Evolutionary conservation across 2,797 vertebrate genomes (phyloP).

Genomic region (Sparidentex hasta): DNA sequence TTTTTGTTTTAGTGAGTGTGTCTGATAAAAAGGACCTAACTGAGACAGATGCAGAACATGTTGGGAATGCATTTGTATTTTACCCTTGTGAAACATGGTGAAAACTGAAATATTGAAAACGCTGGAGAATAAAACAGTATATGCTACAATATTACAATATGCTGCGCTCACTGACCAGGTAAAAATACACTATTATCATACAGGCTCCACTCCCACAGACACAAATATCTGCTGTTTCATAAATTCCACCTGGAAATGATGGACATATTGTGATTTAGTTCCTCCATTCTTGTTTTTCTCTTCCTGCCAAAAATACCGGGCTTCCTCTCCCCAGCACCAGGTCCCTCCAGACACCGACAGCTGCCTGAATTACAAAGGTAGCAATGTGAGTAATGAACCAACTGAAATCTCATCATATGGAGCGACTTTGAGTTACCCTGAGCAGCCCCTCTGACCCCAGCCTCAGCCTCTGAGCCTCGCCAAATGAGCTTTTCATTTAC

Average conservation of each 20-base stretch:
- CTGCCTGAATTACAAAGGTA: slow-evolving; percentile 66
- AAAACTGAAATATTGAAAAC: slow-evolving; percentile 28
- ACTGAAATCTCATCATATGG: slow-evolving; percentile 74
- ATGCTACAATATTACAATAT: not conserved
- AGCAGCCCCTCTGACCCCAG: slow-evolving; percentile 59
- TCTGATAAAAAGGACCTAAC: not conserved
- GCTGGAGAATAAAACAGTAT: slow-evolving; percentile 31
- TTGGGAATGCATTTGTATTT: not conserved
- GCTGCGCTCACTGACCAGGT: slow-evolving; percentile 13
- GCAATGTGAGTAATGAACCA: slow-evolving; percentile 69
- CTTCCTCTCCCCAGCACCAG: slow-evolving; percentile 14
- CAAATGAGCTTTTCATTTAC: slow-evolving; percentile 81
- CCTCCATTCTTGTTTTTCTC: slow-evolving; percentile 31
- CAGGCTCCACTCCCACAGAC: slow-evolving; percentile 8
- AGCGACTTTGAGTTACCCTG: slow-evolving; percentile 59
- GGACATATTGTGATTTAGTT: slow-evolving; percentile 44
- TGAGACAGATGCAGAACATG: not conserved
- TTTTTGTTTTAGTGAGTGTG: not conserved
- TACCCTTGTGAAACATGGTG: not conserved
- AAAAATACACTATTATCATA: slow-evolving; percentile 33
- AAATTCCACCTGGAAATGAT: slow-evolving; percentile 26
- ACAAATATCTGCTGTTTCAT: slow-evolving; percentile 22
- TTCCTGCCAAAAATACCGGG: slow-evolving; percentile 45
- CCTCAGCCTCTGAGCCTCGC: slow-evolving; percentile 46
- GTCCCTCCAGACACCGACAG: slow-evolving; percentile 63